These are phyloP conservation scores for Vipera latastei DNA, from an alignment of 2,797 vertebrate species.

Conservation along the genomic window DNA sequence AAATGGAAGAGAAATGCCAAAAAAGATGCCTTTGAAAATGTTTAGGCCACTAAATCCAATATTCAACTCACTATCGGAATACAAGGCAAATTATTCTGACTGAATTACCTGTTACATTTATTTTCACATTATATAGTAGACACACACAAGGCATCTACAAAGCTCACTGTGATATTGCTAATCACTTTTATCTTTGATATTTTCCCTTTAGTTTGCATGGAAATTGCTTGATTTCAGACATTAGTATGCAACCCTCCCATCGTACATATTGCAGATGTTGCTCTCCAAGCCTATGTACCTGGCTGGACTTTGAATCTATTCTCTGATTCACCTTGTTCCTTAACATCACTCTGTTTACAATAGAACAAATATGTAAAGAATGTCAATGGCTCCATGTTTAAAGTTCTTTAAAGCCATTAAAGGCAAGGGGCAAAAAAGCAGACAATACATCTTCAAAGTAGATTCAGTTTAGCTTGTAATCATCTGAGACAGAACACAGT, in stretches of 20 bases:
- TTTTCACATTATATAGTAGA: neutral
- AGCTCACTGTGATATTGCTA: neutral
- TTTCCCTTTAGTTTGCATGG: neutral
- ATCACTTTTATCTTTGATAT: neutral
- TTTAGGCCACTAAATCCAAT: neutral
- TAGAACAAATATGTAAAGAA: slow-evolving; percentile 21
- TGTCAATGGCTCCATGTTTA: neutral
- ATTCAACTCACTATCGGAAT: neutral
- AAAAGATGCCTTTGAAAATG: neutral
- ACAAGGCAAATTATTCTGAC: neutral
- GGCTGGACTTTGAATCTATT: slow-evolving; percentile 2
- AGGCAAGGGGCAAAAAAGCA: neutral
- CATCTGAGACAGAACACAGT: neutral
- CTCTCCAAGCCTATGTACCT: neutral
- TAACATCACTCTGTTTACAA: neutral
- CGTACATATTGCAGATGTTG: neutral
- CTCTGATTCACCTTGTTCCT: neutral
- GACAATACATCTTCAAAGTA: neutral
- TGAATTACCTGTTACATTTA: neutral
- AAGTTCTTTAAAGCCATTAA: neutral
- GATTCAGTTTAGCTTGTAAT: neutral
- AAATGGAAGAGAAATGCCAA: neutral
- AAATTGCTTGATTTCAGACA: neutral
- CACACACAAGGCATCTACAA: neutral
- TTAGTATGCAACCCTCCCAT: neutral